Evolutionary conservation across 2,888 invertebrate genomes (phyloP).

Genomic region (Harpagoxenus sublaevis): DNA sequence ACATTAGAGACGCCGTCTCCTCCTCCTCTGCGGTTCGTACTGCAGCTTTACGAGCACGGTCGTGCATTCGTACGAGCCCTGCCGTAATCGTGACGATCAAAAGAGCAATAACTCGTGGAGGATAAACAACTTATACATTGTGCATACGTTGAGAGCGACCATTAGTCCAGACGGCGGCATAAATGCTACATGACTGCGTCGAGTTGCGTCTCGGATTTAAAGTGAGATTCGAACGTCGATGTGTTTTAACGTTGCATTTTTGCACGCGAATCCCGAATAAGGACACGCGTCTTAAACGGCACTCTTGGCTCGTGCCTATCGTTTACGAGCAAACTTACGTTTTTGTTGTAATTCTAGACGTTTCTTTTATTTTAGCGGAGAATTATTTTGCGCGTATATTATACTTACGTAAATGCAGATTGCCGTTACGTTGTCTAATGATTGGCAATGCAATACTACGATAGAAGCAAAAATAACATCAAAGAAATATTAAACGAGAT

Average conservation of each 20-base stretch:
- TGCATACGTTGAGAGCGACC: not conserved
- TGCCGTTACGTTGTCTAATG: not conserved
- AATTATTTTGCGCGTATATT: not conserved
- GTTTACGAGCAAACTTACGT: not conserved
- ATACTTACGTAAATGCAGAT: not conserved
- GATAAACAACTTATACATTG: slow-evolving; percentile 28
- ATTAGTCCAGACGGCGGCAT: not conserved
- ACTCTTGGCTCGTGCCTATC: not conserved
- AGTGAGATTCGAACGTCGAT: not conserved
- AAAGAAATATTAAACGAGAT: too few species aligned
- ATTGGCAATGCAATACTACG: too few species aligned
- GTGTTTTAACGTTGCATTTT: not conserved
- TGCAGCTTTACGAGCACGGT: slow-evolving; percentile 2
- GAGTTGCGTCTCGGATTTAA: not conserved
- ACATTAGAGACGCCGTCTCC: slow-evolving; percentile 17
- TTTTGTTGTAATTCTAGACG: not conserved
- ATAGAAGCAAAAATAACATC: too few species aligned
- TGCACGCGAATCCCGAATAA: not conserved
- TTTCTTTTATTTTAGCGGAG: not conserved
- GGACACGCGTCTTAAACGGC: not conserved
- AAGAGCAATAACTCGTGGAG: slow-evolving; percentile 14
- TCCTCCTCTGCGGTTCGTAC: not conserved
- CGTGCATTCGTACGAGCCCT: not conserved
- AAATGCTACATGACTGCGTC: not conserved
- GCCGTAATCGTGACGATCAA: slow-evolving; percentile 27